Conservation (phyloP, 2,888 invertebrate species). For the Andrena minutula region DNA sequence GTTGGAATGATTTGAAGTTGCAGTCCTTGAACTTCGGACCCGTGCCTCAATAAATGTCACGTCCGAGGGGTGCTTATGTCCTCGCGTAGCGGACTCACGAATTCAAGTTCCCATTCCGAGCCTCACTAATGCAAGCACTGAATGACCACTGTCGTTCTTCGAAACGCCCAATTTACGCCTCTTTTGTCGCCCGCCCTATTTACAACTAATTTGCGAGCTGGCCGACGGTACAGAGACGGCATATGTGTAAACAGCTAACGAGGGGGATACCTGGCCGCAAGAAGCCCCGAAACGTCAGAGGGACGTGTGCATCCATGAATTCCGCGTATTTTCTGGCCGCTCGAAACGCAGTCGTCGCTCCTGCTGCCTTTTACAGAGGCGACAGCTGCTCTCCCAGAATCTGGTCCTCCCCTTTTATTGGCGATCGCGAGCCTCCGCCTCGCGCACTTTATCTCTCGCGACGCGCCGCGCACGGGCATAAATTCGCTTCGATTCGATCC, state of each 20-base stretch:
- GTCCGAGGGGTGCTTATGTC: neutral
- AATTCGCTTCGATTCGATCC: conserved; percentile 17
- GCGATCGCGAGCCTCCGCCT: conserved; percentile 48
- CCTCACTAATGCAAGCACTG: neutral
- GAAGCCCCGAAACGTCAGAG: conserved; percentile 7
- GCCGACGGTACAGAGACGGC: conserved; percentile 8
- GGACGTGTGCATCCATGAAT: conserved; percentile 48
- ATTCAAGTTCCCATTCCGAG: neutral
- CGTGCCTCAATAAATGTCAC: neutral
- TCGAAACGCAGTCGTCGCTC: conserved; percentile 55
- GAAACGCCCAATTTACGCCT: conserved; percentile 35
- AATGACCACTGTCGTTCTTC: neutral
- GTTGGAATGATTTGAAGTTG: too few relatives aligned
- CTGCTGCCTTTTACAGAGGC: conserved; percentile 57
- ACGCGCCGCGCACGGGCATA: conserved; percentile 4
- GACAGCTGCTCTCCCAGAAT: conserved; percentile 60
- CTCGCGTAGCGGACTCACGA: neutral
- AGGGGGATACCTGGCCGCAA: conserved; percentile 23
- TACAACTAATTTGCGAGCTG: conserved; percentile 48
- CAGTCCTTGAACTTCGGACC: neutral
- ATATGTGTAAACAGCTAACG: conserved; percentile 40
- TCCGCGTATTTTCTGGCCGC: conserved; percentile 46
- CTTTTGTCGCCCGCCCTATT: conserved; percentile 35
- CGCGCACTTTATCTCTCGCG: conserved; percentile 48
- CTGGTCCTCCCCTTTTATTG: conserved; percentile 52